phyloP scores from a whole-genome alignment of 37 sponge, comb jelly and placozoan genomes.

The Oscarella lobularis region DNA sequence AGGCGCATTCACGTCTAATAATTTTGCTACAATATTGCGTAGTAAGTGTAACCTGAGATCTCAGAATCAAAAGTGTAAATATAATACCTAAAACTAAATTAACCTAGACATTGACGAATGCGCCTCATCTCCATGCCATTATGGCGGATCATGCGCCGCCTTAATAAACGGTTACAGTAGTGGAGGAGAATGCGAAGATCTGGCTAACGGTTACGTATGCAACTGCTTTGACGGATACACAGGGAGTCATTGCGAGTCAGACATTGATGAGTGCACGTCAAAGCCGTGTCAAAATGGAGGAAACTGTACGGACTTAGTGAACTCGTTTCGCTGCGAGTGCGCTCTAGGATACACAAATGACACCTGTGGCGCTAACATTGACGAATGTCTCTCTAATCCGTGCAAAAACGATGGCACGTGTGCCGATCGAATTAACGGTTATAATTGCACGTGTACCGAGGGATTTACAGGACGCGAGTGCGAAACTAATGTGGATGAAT shows the following conservation, averaged over 20 bases:
- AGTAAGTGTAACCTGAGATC: no score
- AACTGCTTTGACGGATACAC: neutral
- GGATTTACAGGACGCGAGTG: neutral
- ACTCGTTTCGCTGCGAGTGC: neutral
- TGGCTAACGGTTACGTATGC: neutral
- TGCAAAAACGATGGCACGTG: neutral
- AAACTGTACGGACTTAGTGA: neutral
- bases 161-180: neutral
- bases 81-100: no score
- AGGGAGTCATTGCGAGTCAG: neutral
- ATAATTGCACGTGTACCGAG: neutral
- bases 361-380: neutral
- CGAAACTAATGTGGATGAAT: neutral
- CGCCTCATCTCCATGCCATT: neutral
- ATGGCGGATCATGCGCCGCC: neutral
- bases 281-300: neutral
- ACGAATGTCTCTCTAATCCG: neutral
- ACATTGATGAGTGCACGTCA: neutral
- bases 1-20: no score
- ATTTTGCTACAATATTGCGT: no score
- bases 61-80: no score
- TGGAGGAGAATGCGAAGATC: neutral
- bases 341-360: neutral
- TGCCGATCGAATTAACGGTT: neutral
- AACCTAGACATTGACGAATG: slow-evolving; percentile 2